A percentile compares a stretch with the other conserved stretches of the same genome.
phyloP scores from a whole-genome alignment of 2,888 invertebrate species.

The Andrena camellia region DNA sequence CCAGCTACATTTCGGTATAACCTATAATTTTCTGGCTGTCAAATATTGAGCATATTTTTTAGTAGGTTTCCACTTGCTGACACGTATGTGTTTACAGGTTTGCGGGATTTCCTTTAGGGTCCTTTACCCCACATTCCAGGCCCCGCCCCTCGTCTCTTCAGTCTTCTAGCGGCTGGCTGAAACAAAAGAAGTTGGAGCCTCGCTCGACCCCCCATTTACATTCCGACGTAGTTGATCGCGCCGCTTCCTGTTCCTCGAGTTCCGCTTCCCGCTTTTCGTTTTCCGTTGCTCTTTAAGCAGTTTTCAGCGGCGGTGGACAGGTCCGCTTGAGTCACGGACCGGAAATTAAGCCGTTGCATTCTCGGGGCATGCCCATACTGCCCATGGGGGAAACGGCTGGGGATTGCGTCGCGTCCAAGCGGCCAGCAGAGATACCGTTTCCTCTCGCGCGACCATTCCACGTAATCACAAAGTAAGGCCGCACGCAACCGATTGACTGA shows the following conservation, averaged over 20 bases:
- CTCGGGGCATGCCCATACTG: not conserved
- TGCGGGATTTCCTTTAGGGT: constrained; percentile 29
- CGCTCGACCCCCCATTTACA: constrained; percentile 74
- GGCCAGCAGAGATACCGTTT: constrained; percentile 1
- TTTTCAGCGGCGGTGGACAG: not conserved
- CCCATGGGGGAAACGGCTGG: too few relatives aligned
- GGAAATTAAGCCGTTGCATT: not conserved
- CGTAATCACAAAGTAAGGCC: not conserved
- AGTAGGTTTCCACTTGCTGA: not conserved
- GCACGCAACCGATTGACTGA: constrained; percentile 7
- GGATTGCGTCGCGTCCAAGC: not conserved
- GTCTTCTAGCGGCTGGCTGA: constrained; percentile 18
- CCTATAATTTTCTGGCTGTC: too few relatives aligned
- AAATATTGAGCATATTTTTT: too few relatives aligned
- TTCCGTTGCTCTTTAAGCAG: constrained; percentile 3
- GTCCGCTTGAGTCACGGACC: not conserved
- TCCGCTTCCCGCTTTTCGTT: constrained; percentile 33
- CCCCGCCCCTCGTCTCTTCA: constrained; percentile 9
- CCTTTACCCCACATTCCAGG: constrained; percentile 34
- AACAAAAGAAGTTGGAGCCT: constrained; percentile 29
- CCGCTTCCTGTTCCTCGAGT: constrained; percentile 68
- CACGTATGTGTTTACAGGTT: constrained; percentile 22
- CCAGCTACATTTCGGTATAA: too few relatives aligned
- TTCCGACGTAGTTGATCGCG: constrained; percentile 73
- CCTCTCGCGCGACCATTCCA: constrained; percentile 11